Base-by-base conservation (phyloP, 2,113 vertebrate genomes). In the Odobenus rosmarus region DNA sequence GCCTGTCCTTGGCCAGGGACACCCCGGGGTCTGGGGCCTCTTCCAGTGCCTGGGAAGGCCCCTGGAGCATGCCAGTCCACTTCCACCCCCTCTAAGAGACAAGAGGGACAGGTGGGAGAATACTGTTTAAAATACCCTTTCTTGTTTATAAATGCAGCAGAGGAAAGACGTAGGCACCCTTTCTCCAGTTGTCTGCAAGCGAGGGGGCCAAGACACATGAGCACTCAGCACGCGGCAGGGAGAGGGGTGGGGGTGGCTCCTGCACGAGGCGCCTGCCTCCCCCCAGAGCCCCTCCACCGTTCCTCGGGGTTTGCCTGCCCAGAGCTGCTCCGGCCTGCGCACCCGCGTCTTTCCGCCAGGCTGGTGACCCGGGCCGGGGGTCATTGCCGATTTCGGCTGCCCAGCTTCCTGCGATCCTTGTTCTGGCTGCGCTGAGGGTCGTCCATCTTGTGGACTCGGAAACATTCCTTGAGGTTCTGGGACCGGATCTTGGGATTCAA, bases 401-500 rank as follows among this genome's bases (percentile, higher is more conserved):
- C 98, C 98, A 99, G 97, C 98, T 99, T 99, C 98, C 98, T 98
- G 85, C 99, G 98, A 97, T 98, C 98, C 92, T 98, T 98, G 13
- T 98, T 98, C 97, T 98, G 98, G 72, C 98, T 98, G 96, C 98
- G 98, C 98, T 99, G 99, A 26, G 98, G 99, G 67, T 99, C 99
- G 26, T 99, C 99, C 1, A 99, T 99, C 96, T 99, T 99, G 95
- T 99, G 99, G 81, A 99, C 99, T 4, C 99, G 99, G 64, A 99
- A 99, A 94, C 99, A 99, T 88, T 99, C 99, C 94, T 99, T 99
- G 96, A 99, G 98, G 98, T 99, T 99, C 98, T 99, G 99, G 61
- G 99, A 99, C 89, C 99, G 99, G 87, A 99, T 99, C 97, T 99
- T 99, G 96, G 99, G 99, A 97, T 99, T 99, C 98, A 99, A 97